phyloP scores from a whole-genome alignment of 2,113 vertebrate species.

The Pituophis catenifer region DNA sequence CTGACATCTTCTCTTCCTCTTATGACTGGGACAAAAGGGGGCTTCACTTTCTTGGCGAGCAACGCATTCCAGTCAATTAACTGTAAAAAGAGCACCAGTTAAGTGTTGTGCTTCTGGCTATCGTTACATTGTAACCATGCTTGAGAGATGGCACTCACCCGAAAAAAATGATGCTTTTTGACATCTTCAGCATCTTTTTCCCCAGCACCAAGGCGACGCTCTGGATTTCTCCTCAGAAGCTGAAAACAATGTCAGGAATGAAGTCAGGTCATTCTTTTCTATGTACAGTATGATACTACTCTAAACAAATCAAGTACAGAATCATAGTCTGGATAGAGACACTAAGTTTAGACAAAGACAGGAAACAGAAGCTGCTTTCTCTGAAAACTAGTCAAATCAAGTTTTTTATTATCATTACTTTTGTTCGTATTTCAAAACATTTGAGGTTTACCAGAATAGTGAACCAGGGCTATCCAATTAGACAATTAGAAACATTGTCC shows the following conservation, averaged over 20 bases:
- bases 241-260: conserved; percentile 49
- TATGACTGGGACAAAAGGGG: conserved; percentile 94
- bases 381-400: background rate
- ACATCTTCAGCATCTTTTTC: conserved; percentile 96
- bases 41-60: conserved; percentile 93
- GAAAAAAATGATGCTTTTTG: conserved; percentile 96
- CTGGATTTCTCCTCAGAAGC: conserved; percentile 94
- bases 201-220: conserved; percentile 91
- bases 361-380: background rate
- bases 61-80: conserved; percentile 89
- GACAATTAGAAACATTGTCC: background rate
- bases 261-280: conserved; percentile 4
- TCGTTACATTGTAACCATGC: background rate
- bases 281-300: background rate
- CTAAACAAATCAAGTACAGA: background rate
- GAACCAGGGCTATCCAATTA: background rate
- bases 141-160: conserved; percentile 70
- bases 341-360: background rate
- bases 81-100: conserved; percentile 66
- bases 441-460: background rate
- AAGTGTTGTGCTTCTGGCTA: conserved; percentile 27
- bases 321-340: background rate
- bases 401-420: background rate
- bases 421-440: background rate
- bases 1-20: conserved; percentile 92